These are phyloP conservation scores for Motacilla tschutschensis DNA, from an alignment of 2,113 vertebrate species.

Conservation along the genomic window DNA sequence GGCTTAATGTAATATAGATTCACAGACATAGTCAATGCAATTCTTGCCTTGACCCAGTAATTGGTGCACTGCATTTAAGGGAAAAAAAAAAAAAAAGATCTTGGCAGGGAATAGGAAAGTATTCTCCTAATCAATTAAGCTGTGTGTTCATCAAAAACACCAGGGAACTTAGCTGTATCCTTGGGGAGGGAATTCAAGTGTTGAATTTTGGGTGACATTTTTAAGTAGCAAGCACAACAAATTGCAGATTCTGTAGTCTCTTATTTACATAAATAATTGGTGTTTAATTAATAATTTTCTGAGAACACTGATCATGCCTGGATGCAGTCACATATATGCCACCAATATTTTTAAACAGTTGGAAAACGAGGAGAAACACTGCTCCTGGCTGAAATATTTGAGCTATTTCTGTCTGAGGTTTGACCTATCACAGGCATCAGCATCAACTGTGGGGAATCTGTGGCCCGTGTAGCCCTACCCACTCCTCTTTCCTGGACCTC, in stretches of 20 bases:
- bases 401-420: neutral
- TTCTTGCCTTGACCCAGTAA: neutral
- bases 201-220: slow-evolving; percentile 13
- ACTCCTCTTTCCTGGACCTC: neutral
- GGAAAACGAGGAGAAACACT: neutral
- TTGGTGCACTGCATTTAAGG: neutral
- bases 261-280: neutral
- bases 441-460: neutral
- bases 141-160: slow-evolving; percentile 13
- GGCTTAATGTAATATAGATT: neutral
- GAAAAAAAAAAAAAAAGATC: neutral
- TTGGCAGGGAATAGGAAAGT: neutral
- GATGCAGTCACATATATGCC: neutral
- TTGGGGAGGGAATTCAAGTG: neutral
- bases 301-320: neutral
- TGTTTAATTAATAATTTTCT: neutral
- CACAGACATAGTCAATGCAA: rapidly evolving
- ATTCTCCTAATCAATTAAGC: neutral
- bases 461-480: neutral
- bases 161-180: neutral
- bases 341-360: neutral
- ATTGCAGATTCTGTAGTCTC: neutral
- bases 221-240: neutral
- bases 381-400: neutral
- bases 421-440: neutral